Evolutionary conservation across 23 tunicate species (phyloP).

Genomic region (Oikopleura vanhoeffeni): DNA sequence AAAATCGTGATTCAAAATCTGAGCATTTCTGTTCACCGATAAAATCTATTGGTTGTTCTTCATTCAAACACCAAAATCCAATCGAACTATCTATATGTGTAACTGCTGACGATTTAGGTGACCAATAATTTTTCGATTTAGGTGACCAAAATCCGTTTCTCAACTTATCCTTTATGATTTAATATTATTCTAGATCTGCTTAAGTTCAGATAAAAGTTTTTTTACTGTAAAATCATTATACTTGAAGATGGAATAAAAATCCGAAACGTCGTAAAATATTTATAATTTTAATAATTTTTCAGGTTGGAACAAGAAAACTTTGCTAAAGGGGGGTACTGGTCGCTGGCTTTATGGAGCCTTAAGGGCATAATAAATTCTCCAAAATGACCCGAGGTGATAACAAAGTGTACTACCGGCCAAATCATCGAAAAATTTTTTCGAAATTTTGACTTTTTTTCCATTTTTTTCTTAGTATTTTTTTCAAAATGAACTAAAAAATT

Average conservation of each 20-base stretch:
- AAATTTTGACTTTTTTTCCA: not conserved
- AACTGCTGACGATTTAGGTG: not conserved
- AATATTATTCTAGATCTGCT: no score
- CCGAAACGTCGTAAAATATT: not conserved
- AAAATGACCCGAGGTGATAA: not conserved
- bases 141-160: not conserved
- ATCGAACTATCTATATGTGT: not conserved
- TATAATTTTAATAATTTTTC: not conserved
- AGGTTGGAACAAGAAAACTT: no score
- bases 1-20: not conserved
- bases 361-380: no score
- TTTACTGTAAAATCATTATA: no score
- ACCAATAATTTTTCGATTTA: not conserved
- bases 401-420: no score
- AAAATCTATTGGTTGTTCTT: not conserved
- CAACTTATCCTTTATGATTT: no score
- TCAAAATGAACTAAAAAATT: no score
- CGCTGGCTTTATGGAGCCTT: no score
- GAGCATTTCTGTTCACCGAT: not conserved
- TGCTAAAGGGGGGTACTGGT: no score
- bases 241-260: no score
- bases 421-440: no score
- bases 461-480: not conserved
- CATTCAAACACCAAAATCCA: constrained; percentile 1
- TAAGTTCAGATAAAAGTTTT: no score